phyloP scores from a whole-genome alignment of 2,888 invertebrate genomes.

The Agrochola circellaris region DNA sequence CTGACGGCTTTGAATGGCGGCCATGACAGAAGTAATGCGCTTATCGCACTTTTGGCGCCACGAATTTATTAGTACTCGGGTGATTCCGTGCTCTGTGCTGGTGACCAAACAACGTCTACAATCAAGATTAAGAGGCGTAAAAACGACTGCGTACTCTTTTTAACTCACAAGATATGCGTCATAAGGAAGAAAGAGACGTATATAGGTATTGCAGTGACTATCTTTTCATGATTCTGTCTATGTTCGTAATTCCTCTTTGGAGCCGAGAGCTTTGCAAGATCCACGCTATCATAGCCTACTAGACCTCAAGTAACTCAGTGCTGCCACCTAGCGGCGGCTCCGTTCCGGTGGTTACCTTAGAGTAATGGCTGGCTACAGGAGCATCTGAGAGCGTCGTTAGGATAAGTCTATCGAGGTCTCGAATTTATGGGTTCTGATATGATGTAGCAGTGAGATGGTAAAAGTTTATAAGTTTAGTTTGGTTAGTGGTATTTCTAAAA shows the following conservation, averaged over 20 bases:
- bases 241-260: not conserved
- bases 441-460: conserved; percentile 6
- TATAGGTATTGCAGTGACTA: not conserved
- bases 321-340: conserved; percentile 44
- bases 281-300: conserved; percentile 26
- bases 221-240: not conserved
- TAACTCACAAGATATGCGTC: not conserved
- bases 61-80: not conserved
- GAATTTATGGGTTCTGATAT: conserved; percentile 36
- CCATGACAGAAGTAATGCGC: not conserved
- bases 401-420: conserved; percentile 20
- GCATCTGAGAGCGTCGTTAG: conserved; percentile 42
- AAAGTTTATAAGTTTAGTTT: not conserved
- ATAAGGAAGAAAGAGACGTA: not conserved
- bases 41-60: not conserved
- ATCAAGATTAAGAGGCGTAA: not conserved
- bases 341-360: conserved; percentile 48
- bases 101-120: not conserved
- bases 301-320: conserved; percentile 42
- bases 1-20: not conserved
- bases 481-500: not conserved
- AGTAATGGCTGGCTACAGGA: conserved; percentile 54
- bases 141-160: not conserved
- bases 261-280: conserved; percentile 18
- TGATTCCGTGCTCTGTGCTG: not conserved